Base-by-base conservation (phyloP, 2,797 vertebrate genomes). In the Delichon dasypus region DNA sequence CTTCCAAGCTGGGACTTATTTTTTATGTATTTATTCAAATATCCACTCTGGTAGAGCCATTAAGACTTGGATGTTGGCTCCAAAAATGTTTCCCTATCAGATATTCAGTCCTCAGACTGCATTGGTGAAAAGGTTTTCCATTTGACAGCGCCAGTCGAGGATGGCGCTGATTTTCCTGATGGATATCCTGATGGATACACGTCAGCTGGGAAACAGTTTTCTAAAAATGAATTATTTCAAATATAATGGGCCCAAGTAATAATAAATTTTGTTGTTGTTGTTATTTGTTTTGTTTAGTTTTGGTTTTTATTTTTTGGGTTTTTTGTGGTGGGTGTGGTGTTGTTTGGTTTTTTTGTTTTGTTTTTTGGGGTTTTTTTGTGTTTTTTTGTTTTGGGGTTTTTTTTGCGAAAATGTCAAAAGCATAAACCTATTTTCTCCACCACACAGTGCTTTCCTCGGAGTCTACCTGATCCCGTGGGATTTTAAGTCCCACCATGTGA, bases 101-200 rank as follows among this genome's bases (percentile, higher is more conserved):
- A 40, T 40, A 17, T 19, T 66, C 25, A 38, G 48, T 50, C 44
- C 64, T 79, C 22, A 44, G 71, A 73, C 47, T 51, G n/a, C 15
- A 36, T 2, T 2, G 2, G 16, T 18, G 36, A 21, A 32, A 30
- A 86, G 22, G 30, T 44, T 92, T 78, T 72, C 50, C 36, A 23
- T 79, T 36, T 68, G 26, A 38, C 54, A 80, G 45, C 1, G 2
- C 25, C 1, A 1, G 2, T 11, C 1, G 0, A 86, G 50, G 34
- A 61, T 60, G 58, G 36, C 6, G 2, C 36, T 60, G 26, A 13
- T 77, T 65, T 87, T 42, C 53, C 67, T 71, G 25, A 32, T 32
- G 25, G 42, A 47, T 85, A 29, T n/a, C 55, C 55, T 34, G 21
- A 58, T 38, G 60, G 38, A 62, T 20, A 42, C 27, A 32, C 32